phyloP scores from a whole-genome alignment of 2,113 vertebrate species.

The Strigops habroptila region DNA sequence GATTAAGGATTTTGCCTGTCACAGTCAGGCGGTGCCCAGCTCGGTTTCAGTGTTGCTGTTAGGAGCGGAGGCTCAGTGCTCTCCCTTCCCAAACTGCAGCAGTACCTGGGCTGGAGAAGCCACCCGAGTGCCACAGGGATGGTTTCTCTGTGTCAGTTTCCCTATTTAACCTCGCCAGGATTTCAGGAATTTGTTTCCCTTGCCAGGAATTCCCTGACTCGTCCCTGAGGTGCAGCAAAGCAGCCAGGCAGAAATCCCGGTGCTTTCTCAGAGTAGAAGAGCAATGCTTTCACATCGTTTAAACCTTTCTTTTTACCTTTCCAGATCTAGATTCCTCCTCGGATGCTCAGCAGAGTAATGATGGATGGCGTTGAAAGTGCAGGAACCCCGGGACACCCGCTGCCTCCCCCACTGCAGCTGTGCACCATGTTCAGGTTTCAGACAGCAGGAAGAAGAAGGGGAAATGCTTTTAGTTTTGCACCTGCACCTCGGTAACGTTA shows the following conservation, averaged over 20 bases:
- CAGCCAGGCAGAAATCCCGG: no score
- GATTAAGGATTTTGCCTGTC: neutral
- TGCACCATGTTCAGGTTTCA: neutral
- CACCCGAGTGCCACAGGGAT: accelerated
- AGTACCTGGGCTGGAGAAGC: neutral
- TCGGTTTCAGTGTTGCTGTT: neutral
- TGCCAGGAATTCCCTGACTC: neutral
- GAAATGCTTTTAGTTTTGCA: constrained; percentile 39
- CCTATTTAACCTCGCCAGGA: accelerated
- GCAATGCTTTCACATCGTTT: accelerated
- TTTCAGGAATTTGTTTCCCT: neutral
- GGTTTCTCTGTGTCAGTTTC: neutral
- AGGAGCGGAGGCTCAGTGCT: neutral
- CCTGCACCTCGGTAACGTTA: constrained; percentile 63
- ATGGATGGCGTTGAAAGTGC: neutral
- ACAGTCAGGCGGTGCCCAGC: neutral
- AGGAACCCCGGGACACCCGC: neutral
- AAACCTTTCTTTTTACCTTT: constrained; percentile 9
- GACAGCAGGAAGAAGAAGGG: neutral
- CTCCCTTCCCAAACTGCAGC: neutral
- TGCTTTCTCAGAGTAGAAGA: neutral
- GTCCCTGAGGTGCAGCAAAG: neutral
- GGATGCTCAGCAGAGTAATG: neutral
- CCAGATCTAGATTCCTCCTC: constrained; percentile 30
- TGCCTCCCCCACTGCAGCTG: neutral